Conservation (phyloP, 1,140 invertebrate species). For the Formica exsecta region DNA sequence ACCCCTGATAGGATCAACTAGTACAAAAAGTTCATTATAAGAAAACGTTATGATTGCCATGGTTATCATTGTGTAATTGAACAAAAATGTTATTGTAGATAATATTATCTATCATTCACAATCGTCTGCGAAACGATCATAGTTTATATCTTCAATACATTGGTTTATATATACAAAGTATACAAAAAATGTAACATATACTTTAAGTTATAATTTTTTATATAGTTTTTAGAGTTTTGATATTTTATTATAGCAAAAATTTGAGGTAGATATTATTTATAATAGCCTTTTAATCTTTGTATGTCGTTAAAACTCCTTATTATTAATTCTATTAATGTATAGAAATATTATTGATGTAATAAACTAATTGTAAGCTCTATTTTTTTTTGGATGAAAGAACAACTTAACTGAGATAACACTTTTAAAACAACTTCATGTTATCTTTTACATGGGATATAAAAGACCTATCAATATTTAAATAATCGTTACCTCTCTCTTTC, state of each 20-base stretch:
- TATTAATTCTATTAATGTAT: not conserved
- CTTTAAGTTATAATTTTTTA: not conserved
- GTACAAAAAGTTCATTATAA: too few species aligned
- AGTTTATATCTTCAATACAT: conserved; percentile 53
- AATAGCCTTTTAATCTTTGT: not conserved
- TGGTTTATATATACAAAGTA: conserved; percentile 22
- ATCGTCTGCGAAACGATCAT: conserved; percentile 6
- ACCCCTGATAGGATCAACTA: too few species aligned
- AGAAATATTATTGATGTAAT: not conserved
- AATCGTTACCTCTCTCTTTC: not conserved
- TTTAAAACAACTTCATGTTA: not conserved
- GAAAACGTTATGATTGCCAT: not conserved
- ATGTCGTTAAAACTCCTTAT: not conserved
- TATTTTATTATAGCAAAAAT: not conserved
- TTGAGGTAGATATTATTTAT: not conserved
- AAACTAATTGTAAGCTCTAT: not conserved
- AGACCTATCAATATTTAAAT: conserved; percentile 4
- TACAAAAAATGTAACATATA: not conserved
- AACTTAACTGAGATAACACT: conserved; percentile 5
- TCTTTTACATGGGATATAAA: not conserved
- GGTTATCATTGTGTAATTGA: not conserved
- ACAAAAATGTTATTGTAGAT: conserved; percentile 43
- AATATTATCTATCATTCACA: conserved; percentile 60
- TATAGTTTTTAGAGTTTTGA: not conserved
- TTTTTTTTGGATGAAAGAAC: not conserved